Conservation (phyloP, 2,888 invertebrate genomes). For the Nephrotoma guestfalica region DNA sequence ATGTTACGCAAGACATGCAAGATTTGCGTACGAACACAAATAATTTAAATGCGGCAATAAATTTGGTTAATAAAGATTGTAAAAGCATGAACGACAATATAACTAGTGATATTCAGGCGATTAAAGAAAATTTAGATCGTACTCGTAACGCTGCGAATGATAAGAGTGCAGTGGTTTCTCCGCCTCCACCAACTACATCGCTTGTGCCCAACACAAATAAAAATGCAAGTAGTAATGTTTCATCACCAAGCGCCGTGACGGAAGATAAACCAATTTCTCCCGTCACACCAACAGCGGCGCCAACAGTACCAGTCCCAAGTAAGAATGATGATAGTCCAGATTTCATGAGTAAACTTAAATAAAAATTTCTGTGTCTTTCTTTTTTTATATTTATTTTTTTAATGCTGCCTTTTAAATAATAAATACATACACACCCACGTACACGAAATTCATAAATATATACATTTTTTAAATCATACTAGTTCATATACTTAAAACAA, state of each 20-base stretch:
- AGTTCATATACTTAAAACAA: not conserved
- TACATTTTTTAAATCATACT: not conserved
- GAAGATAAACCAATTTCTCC: not conserved
- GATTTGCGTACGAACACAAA: not conserved
- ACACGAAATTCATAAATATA: not conserved
- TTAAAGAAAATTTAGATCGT: not conserved
- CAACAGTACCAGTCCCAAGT: not conserved
- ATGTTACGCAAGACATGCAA: slow-evolving; percentile 22
- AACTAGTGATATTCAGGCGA: not conserved
- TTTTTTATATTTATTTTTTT: slow-evolving; percentile 1
- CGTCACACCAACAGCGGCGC: not conserved
- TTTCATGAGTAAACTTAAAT: not conserved
- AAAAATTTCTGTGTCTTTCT: not conserved
- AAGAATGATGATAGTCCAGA: not conserved
- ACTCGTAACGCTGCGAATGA: not conserved
- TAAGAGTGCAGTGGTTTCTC: not conserved
- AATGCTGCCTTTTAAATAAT: not conserved
- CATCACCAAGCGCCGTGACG: not conserved
- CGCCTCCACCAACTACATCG: not conserved
- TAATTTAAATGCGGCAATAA: not conserved
- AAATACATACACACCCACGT: not conserved
- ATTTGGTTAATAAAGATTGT: not conserved
- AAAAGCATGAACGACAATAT: not conserved
- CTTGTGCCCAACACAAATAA: not conserved
- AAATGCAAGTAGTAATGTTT: not conserved